A percentile compares a stretch with the other conserved stretches of the same genome.
phyloP scores from a whole-genome alignment of 1,140 invertebrate species.

The Drosophila oshimai region DNA sequence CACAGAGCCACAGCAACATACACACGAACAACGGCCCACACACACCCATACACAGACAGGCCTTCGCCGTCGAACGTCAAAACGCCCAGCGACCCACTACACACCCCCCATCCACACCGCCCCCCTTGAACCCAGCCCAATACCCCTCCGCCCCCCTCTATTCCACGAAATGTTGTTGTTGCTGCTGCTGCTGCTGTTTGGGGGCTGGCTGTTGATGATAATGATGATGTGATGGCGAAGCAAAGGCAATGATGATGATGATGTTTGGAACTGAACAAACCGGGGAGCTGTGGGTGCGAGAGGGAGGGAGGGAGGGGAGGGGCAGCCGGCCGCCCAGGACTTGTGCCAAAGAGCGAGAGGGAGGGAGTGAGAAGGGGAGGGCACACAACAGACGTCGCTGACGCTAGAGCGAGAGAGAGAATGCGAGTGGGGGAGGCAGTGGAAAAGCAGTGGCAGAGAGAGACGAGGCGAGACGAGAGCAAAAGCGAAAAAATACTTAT shows the following conservation, averaged over 20 bases:
- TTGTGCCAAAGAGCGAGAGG: constrained; percentile 5
- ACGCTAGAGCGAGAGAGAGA: constrained; percentile 12
- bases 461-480: constrained; percentile 40
- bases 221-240: constrained; percentile 24
- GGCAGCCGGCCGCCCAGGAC: constrained; percentile 42
- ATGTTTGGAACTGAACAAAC: constrained; percentile 36
- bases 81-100: constrained; percentile 39
- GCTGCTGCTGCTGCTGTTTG: constrained; percentile 33
- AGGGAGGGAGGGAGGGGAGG: constrained; percentile 2
- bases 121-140: no score
- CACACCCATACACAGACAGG: constrained; percentile 26
- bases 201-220: constrained; percentile 20
- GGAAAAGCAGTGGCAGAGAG: constrained; percentile 21
- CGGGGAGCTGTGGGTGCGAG: constrained; percentile 18
- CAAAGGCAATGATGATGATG: constrained; percentile 28
- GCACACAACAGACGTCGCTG: constrained; percentile 1
- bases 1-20: constrained; percentile 15
- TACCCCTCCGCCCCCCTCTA: not conserved
- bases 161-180: constrained; percentile 43
- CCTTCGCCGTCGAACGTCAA: constrained; percentile 52
- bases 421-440: constrained; percentile 20
- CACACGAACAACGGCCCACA: constrained; percentile 6
- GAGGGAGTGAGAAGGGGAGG: not conserved
- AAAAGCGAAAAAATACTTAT: constrained; percentile 72
- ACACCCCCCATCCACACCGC: constrained; percentile 9